Evolutionary conservation across 2,888 invertebrate genomes (phyloP).

Genomic region (Pasiphila rectangulata): DNA sequence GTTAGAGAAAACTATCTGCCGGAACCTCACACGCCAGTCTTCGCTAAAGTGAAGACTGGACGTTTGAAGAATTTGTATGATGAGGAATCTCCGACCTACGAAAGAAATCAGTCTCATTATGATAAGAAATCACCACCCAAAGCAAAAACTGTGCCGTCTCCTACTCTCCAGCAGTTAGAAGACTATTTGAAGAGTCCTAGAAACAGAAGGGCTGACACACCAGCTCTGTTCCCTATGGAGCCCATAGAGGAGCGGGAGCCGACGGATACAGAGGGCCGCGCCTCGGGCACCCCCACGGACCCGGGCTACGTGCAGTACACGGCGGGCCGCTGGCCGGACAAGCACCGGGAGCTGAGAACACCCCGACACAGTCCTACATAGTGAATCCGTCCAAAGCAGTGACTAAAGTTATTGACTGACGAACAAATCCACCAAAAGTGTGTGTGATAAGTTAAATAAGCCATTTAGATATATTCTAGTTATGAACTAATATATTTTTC

Average conservation of each 20-base stretch:
- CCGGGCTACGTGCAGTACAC: constrained; percentile 88
- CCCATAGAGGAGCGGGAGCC: constrained; percentile 72
- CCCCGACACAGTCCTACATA: constrained; percentile 79
- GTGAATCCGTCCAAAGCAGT: constrained; percentile 7
- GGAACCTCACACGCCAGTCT: constrained; percentile 72
- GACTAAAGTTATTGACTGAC: constrained; percentile 37
- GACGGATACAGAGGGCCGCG: constrained; percentile 62
- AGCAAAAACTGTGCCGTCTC: constrained; percentile 63
- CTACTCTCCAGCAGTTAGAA: constrained; percentile 74
- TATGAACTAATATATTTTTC: constrained; percentile 49
- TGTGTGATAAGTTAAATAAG: constrained; percentile 43
- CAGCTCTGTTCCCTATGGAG: constrained; percentile 76
- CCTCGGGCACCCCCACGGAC: constrained; percentile 85
- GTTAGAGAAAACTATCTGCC: constrained; percentile 72
- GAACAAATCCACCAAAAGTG: constrained; percentile 45
- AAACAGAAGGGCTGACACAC: constrained; percentile 61
- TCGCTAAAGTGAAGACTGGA: constrained; percentile 70
- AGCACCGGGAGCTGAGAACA: constrained; percentile 73
- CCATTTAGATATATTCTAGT: constrained; percentile 34
- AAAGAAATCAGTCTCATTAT: constrained; percentile 32
- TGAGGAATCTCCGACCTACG: constrained; percentile 55
- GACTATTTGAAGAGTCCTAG: constrained; percentile 69
- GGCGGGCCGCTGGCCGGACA: constrained; percentile 84
- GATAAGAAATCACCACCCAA: constrained; percentile 65
- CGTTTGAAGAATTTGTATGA: constrained; percentile 62